phyloP scores from a whole-genome alignment of 2,888 invertebrate species.

The Athalia circularis region DNA sequence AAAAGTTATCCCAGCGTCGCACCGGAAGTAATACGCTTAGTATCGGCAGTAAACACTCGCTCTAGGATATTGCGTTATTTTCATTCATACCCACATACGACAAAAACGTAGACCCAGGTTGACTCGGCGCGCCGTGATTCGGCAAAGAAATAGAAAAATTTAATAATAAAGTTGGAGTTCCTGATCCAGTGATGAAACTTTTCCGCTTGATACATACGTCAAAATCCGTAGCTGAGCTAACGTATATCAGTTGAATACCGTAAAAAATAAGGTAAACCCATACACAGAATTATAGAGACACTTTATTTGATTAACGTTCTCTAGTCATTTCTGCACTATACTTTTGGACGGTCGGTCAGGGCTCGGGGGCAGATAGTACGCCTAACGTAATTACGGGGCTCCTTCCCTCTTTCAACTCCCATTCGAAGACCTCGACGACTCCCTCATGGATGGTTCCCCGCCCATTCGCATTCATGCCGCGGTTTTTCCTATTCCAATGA shows the following conservation, averaged over 20 bases:
- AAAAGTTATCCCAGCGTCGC: constrained; percentile 19
- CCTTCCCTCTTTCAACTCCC: constrained; percentile 13
- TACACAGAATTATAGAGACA: constrained; percentile 16
- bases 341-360: background rate
- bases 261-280: background rate
- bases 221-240: too few species aligned
- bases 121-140: background rate
- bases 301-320: constrained; percentile 10
- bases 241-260: background rate
- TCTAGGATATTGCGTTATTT: constrained; percentile 16
- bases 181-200: too few species aligned
- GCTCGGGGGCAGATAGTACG: background rate
- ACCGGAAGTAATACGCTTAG: constrained; percentile 24
- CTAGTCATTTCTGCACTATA: constrained; percentile 2
- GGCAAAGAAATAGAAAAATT: background rate
- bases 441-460: constrained; percentile 43
- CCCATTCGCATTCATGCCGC: constrained; percentile 45
- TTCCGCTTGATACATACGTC: too few species aligned
- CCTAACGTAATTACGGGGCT: constrained; percentile 25
- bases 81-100: background rate
- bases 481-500: constrained; percentile 48
- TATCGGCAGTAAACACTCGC: constrained; percentile 16
- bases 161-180: background rate
- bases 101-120: background rate
- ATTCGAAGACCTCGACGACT: constrained; percentile 44